Evolutionary conservation across 2,113 vertebrate species (phyloP), one percentile per base, ranked within the genome.

Genomic region (Melanotaenia duboulayi): DNA sequence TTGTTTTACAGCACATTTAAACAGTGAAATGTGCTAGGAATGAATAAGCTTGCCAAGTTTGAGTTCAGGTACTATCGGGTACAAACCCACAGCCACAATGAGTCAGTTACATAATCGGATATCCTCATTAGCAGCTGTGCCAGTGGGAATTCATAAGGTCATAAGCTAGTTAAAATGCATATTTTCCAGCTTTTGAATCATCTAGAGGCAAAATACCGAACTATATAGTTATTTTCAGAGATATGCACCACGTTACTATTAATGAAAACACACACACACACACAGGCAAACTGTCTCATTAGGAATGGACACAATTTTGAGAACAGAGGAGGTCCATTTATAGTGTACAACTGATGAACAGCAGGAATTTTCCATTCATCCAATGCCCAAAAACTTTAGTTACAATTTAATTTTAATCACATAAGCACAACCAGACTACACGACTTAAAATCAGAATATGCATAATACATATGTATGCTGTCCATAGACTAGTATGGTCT

Each of bases 81-180:
- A 19, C 23, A 67, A 35, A 70, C 50, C 62, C 22, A 65, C 37
- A 39, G 48, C 66, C 65, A 46, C 44, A 69, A 69, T 49, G 52
- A 59, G 62, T 23, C 24, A 61, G 51, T 40, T 17, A 39, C 39
- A 55, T 19, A 62, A 78, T 32, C 58, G 40, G 24, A 78, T 67
- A 56, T 74, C 70, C 48, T 87, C 61, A 79, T 77, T 77, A 67
- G 54, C 74, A 39, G 58, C 57, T 42, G 25, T 76, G 51, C 48
- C 68, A 23, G 20, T 24, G 62, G 39, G 67, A 65, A 25, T 73
- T 59, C 40, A 48, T 42, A 13, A 51, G 32, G 39, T 76, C 67
- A 67, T 14, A 56, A 50, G 25, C 20, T 48, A 54, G 50, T 71
- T 63, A 17, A 40, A 14, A 57, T 65, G 4, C 12, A 22, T 4